These are phyloP conservation scores for Notoglanidium macrostoma DNA, from an alignment of 2,797 vertebrate species.

Conservation along the genomic window DNA sequence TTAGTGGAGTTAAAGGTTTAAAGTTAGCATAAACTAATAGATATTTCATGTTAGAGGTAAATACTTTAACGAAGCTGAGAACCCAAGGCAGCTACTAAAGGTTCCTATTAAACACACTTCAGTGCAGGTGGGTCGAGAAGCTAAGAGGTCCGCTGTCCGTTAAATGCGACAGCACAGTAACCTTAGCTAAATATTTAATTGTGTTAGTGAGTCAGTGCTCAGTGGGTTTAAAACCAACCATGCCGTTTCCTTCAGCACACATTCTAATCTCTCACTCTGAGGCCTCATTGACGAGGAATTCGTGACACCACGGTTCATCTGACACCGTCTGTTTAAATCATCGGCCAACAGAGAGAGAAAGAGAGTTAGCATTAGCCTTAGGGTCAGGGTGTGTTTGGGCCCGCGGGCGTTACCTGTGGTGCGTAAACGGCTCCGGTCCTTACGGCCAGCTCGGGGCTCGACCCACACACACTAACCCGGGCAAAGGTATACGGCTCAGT, in stretches of 20 bases:
- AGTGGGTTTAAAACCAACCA: not conserved
- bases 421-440: conserved; percentile 53
- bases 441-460: conserved; percentile 68
- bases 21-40: too few species aligned
- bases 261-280: conserved; percentile 11
- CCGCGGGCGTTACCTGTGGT: conserved; percentile 66
- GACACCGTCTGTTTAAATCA: conserved; percentile 70
- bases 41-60: too few species aligned
- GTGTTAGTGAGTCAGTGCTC: too few species aligned
- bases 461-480: conserved; percentile 75
- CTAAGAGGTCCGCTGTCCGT: too few species aligned
- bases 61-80: too few species aligned
- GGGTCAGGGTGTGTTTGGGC: not conserved
- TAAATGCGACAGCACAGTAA: not conserved
- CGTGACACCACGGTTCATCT: conserved; percentile 78
- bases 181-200: not conserved
- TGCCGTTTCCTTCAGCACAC: too few species aligned
- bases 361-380: not conserved
- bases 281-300: conserved; percentile 84
- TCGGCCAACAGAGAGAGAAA: conserved; percentile 65
- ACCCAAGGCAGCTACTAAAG: too few species aligned
- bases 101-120: not conserved
- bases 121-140: not conserved
- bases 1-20: too few species aligned
- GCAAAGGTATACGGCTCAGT: conserved; percentile 90